Conservation (phyloP, 2,797 vertebrate genomes). For the Geotrypetes seraphini region DNA sequence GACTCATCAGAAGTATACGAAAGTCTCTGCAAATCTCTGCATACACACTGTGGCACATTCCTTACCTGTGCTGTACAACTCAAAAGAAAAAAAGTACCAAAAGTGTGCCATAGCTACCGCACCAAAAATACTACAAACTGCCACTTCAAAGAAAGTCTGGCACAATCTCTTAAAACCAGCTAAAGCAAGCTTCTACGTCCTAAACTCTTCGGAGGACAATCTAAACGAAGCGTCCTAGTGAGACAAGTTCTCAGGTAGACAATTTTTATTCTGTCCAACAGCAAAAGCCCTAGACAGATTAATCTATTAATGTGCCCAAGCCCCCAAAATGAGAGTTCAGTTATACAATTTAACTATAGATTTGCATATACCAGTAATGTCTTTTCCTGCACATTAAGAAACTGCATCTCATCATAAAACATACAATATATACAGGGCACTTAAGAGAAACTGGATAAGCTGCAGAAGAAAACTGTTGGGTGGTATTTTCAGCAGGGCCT, state of each 20-base stretch:
- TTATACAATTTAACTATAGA: slow-evolving; percentile 66
- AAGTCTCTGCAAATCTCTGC: slow-evolving; percentile 46
- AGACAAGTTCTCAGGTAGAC: slow-evolving; percentile 42
- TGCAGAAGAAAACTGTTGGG: slow-evolving; percentile 99
- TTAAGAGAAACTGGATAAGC: slow-evolving; percentile 98
- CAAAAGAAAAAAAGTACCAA: slow-evolving; percentile 39
- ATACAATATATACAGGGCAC: slow-evolving; percentile 86
- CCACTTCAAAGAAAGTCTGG: slow-evolving; percentile 41
- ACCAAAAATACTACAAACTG: slow-evolving; percentile 39
- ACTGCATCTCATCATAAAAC: slow-evolving; percentile 78
- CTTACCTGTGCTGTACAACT: slow-evolving; percentile 65
- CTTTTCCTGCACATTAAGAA: slow-evolving; percentile 68
- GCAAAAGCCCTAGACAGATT: slow-evolving; percentile 75
- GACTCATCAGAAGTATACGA: slow-evolving; percentile 40
- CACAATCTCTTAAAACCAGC: slow-evolving; percentile 38
- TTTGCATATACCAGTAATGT: slow-evolving; percentile 71
- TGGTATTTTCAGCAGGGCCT: slow-evolving; percentile 99
- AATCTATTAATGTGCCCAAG: slow-evolving; percentile 75
- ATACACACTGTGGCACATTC: slow-evolving; percentile 49
- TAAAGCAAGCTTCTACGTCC: slow-evolving; percentile 35
- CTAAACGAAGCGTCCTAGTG: slow-evolving; percentile 40
- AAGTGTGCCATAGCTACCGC: slow-evolving; percentile 45
- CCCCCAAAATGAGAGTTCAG: slow-evolving; percentile 71
- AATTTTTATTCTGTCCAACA: slow-evolving; percentile 61
- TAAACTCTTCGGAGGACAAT: slow-evolving; percentile 39